A percentile compares a stretch with the other conserved stretches of the same genome.
These are phyloP conservation scores for Progne subis DNA, from an alignment of 2,113 vertebrate species.

Conservation along the genomic window DNA sequence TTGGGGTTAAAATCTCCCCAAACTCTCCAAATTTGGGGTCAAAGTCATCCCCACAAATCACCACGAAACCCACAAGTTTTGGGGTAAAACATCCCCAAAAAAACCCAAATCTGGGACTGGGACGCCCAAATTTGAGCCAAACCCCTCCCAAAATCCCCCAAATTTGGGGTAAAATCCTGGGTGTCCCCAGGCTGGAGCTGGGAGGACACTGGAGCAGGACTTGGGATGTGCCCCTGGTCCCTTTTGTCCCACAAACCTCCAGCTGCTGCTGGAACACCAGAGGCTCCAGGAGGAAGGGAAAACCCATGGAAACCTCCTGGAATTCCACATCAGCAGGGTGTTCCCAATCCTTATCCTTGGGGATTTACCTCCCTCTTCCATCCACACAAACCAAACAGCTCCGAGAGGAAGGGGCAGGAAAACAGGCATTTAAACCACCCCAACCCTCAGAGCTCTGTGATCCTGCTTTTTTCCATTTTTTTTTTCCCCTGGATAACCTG, in stretches of 20 bases:
- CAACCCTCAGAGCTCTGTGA: neutral
- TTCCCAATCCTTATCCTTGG: rapidly evolving
- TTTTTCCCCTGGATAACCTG: neutral
- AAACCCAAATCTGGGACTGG: neutral
- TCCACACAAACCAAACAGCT: neutral
- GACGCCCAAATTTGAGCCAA: neutral
- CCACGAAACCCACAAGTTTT: neutral
- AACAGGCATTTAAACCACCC: neutral
- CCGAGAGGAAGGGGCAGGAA: neutral
- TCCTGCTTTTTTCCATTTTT: neutral
- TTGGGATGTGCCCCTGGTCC: rapidly evolving
- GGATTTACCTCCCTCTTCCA: neutral
- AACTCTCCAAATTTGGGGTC: neutral
- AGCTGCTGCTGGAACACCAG: neutral
- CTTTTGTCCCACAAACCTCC: neutral
- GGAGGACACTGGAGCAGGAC: neutral
- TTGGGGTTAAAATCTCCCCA: no score
- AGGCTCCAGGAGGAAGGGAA: neutral
- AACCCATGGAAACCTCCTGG: rapidly evolving
- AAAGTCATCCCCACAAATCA: neutral
- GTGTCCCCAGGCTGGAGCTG: neutral
- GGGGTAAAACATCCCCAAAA: neutral
- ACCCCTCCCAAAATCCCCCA: neutral
- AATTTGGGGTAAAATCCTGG: neutral
- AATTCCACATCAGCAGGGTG: neutral